These are phyloP conservation scores for Amphiprion ocellaris DNA, from an alignment of 2,113 vertebrate genomes.

Conservation along the genomic window DNA sequence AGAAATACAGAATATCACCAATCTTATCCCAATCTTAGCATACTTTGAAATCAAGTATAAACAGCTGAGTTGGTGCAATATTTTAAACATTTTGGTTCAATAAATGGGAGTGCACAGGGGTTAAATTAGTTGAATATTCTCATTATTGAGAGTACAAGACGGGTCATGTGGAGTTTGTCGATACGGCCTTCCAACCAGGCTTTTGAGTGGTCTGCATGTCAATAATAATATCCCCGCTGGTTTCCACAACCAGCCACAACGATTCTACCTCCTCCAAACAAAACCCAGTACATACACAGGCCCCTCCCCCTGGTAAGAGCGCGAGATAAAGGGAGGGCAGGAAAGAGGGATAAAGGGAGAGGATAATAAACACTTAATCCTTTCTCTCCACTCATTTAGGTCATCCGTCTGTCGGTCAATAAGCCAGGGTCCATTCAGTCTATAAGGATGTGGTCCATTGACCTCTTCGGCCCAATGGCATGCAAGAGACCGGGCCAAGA, in stretches of 20 bases:
- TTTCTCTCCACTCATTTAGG: conserved; percentile 77
- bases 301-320: conserved; percentile 47
- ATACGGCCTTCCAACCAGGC: conserved; percentile 18
- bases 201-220: conserved; percentile 45
- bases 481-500: conserved; percentile 39
- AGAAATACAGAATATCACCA: no score
- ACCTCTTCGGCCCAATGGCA: conserved; percentile 47
- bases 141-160: conserved; percentile 43
- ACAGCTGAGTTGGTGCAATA: background rate
- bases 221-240: conserved; percentile 68
- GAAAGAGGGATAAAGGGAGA: conserved; percentile 60
- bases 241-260: conserved; percentile 45
- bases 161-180: conserved; percentile 27
- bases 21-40: background rate
- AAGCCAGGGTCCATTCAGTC: conserved; percentile 60
- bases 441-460: conserved; percentile 58
- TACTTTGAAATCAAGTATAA: background rate
- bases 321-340: conserved; percentile 47
- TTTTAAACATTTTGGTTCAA: conserved; percentile 1
- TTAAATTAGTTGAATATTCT: conserved; percentile 35
- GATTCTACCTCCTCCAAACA: conserved; percentile 3
- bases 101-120: conserved; percentile 1
- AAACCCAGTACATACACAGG: conserved; percentile 11
- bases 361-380: conserved; percentile 81
- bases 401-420: conserved; percentile 79